A percentile compares a stretch with the other conserved stretches of the same genome.
Conservation (phyloP, 2,888 invertebrate genomes). For the Brenthis hecate region DNA sequence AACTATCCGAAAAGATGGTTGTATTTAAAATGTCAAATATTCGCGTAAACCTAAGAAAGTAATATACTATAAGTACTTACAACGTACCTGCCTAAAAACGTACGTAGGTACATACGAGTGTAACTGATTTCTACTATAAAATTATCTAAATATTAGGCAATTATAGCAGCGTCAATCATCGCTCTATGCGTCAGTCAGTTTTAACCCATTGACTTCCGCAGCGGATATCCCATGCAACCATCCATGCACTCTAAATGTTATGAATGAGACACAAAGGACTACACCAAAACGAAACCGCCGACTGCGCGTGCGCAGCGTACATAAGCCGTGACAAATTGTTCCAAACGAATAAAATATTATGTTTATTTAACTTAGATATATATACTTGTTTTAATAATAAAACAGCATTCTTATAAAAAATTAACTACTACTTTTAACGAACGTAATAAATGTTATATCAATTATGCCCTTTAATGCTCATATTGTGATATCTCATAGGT, state of each 20-base stretch:
- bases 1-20: too few relatives aligned
- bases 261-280: conserved; percentile 60
- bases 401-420: conserved; percentile 31
- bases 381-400: conserved; percentile 28
- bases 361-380: conserved; percentile 31
- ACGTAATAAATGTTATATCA: too few relatives aligned
- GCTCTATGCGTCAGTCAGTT: conserved; percentile 39
- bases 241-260: conserved; percentile 55
- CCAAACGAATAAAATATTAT: conserved; percentile 42
- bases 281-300: conserved; percentile 68
- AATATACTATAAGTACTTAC: too few relatives aligned
- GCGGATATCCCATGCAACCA: conserved; percentile 50
- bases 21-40: too few relatives aligned
- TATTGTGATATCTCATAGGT: too few relatives aligned
- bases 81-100: too few relatives aligned
- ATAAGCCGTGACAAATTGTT: conserved; percentile 60
- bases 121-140: neutral
- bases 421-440: conserved; percentile 25
- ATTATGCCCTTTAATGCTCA: too few relatives aligned
- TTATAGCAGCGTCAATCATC: conserved; percentile 36
- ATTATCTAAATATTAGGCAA: conserved; percentile 34
- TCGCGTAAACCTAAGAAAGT: too few relatives aligned
- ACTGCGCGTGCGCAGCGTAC: conserved; percentile 67
- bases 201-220: conserved; percentile 55
- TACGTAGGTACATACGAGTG: neutral